These are phyloP conservation scores for Enteromius thamalakanensis DNA, from an alignment of 2,797 vertebrate genomes.

Conservation along the genomic window DNA sequence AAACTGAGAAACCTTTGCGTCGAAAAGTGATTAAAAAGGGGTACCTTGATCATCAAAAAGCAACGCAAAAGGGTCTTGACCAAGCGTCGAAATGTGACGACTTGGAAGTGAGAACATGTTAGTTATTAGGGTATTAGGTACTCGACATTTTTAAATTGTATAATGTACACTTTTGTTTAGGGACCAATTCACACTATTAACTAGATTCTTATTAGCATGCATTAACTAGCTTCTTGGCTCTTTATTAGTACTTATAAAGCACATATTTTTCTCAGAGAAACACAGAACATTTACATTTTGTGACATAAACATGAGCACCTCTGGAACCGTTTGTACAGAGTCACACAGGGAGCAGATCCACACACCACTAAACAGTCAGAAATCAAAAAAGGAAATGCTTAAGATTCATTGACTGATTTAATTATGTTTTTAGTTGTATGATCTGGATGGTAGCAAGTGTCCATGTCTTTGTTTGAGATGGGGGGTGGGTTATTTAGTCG, in stretches of 20 bases:
- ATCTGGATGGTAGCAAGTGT: not conserved
- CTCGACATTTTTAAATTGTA: not conserved
- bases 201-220: not conserved
- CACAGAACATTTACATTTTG: not conserved
- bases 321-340: not conserved
- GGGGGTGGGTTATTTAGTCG: conserved; percentile 63
- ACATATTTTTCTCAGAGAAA: not conserved
- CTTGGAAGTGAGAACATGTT: no score
- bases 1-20: no score
- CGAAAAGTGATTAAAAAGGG: no score
- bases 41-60: no score
- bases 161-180: not conserved
- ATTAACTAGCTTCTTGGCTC: not conserved
- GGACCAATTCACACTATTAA: not conserved
- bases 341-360: not conserved
- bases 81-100: no score
- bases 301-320: not conserved
- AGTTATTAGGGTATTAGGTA: no score
- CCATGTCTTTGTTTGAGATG: not conserved
- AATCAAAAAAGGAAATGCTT: not conserved
- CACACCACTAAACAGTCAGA: not conserved
- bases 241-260: no score
- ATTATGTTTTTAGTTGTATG: conserved; percentile 21
- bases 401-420: conserved; percentile 4
- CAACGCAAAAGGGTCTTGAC: no score